phyloP scores from a whole-genome alignment of 2,113 vertebrate genomes.

The Alligator sinensis region DNA sequence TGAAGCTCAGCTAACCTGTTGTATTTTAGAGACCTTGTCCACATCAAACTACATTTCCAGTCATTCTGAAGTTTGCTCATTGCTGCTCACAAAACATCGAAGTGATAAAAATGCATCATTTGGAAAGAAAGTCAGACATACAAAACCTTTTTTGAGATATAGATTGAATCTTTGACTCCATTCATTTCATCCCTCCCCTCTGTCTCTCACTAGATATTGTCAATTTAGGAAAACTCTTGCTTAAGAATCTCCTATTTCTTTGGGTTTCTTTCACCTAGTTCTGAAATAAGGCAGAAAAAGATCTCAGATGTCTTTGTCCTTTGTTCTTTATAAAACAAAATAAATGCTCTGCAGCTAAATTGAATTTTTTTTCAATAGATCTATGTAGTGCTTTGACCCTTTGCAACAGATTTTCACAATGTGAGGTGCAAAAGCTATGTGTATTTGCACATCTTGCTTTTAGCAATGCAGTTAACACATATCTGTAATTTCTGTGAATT shows the following conservation, averaged over 20 bases:
- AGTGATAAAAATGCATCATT: conserved; percentile 18
- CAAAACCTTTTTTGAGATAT: conserved; percentile 27
- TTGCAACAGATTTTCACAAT: conserved; percentile 9
- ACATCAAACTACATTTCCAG: conserved; percentile 26
- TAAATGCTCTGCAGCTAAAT: neutral
- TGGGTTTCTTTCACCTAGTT: conserved; percentile 16
- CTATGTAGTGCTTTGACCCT: conserved; percentile 6
- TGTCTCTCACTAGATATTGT: neutral
- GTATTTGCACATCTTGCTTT: neutral
- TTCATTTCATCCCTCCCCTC: neutral
- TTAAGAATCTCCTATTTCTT: neutral
- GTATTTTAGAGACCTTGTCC: conserved; percentile 16
- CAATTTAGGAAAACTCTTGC: neutral
- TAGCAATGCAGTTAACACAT: neutral
- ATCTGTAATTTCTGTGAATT: neutral
- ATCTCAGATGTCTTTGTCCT: conserved; percentile 17
- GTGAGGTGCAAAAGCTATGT: neutral
- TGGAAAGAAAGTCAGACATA: conserved; percentile 8
- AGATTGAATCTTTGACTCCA: conserved; percentile 2
- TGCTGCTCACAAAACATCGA: conserved; percentile 2
- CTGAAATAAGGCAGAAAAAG: conserved; percentile 21
- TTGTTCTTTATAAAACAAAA: conserved; percentile 7
- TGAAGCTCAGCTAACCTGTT: conserved; percentile 25
- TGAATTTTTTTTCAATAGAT: conserved; percentile 8
- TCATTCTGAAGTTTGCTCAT: neutral